Conservation (phyloP, 2,797 vertebrate species). For the Artibeus lituratus region DNA sequence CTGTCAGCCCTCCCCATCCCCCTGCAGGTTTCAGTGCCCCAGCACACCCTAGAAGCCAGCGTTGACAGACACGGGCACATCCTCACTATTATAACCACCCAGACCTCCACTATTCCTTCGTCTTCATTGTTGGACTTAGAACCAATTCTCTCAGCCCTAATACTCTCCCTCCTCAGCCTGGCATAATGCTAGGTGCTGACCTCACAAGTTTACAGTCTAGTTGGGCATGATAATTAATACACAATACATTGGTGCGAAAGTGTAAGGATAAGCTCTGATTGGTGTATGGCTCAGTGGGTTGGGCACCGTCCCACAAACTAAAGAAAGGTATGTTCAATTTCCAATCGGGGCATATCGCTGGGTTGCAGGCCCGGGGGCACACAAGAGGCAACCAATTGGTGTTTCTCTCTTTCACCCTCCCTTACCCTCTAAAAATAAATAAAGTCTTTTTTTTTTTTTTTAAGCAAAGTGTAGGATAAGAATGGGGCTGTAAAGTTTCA, state of each 20-base stretch:
- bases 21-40: too few species aligned
- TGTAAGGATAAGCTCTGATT: neutral
- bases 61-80: fast-evolving
- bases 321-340: too few species aligned
- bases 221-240: neutral
- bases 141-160: neutral
- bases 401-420: neutral
- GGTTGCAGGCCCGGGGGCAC: too few species aligned
- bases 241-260: too few species aligned
- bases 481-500: neutral
- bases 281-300: neutral
- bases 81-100: neutral
- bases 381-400: neutral
- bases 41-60: neutral
- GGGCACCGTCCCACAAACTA: neutral
- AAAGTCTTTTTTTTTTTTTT: too few species aligned
- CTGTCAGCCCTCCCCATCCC: fast-evolving
- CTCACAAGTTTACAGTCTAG: fast-evolving
- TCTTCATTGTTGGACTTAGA: too few species aligned
- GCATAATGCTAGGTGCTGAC: neutral
- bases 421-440: neutral
- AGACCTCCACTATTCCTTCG: neutral
- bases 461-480: neutral
- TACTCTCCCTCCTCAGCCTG: neutral
- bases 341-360: too few species aligned